Base-by-base conservation (phyloP, 23 tunicate genomes). In the Oikopleura dioica region DNA sequence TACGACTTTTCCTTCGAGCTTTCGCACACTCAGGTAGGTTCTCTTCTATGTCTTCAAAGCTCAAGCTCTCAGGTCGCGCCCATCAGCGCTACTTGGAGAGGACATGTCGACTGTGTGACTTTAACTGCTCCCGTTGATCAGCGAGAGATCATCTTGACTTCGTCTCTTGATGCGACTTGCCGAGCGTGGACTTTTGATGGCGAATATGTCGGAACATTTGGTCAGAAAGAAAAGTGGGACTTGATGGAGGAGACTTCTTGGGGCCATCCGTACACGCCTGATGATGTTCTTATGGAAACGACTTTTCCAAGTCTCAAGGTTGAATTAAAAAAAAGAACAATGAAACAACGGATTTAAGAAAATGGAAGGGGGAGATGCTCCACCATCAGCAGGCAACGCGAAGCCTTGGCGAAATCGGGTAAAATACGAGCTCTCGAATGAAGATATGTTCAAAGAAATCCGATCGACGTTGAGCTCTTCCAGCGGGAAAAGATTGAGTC, bases 201-300 rank as follows among this genome's bases (percentile, higher is more conserved):
- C 0, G 80, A 83, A 0, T 89, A 72, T 68, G 68, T 89, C 21
- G 96, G 92, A 23, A 82, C 96, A 28, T 89, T 84, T 72, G 96
- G 96, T 59, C 96, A 89, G 37, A 75, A 76, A 9, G 50, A 79
- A 5, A 79, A 81, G 1, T 89, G 96, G 96, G 89, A 89, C 37
- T 38, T 89, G 0, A 76, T 79, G 38, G 96, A 89, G 36, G 76
- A 81, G 1, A 33, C 80, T 30, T 84, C 89, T 0, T 89, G 96
- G 96, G 79, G 75, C 37, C 96, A 89, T 81, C 96, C 96, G 9
- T 84, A 81, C 85, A 86, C 85, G 58, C 96, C 96, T 35, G 89
- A 88, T 1, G 96, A 89, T 77, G 96, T 89, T 4, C 69, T 89
- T 38, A 76, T 89, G 0, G 96, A 89, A n/a, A n/a, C n/a, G n/a